phyloP scores from a whole-genome alignment of 2,797 vertebrate species.

The Neomorphus geoffroyi region DNA sequence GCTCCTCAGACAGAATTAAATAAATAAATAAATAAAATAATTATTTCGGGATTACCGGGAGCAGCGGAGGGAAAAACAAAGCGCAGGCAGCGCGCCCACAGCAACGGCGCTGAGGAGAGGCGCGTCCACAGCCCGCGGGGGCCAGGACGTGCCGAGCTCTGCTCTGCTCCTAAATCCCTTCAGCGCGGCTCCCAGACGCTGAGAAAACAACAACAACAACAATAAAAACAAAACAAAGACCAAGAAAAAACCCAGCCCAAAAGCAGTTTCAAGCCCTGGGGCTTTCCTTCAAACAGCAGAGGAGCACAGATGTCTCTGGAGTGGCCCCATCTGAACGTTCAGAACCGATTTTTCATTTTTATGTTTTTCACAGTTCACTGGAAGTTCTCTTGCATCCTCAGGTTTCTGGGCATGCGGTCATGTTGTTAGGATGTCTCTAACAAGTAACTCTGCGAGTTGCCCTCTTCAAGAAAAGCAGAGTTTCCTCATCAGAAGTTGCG shows the following conservation, averaged over 20 bases:
- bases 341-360: neutral
- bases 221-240: neutral
- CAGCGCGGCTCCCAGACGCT: neutral
- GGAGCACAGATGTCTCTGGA: neutral
- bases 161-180: neutral
- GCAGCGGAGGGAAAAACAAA: neutral
- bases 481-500: accelerated
- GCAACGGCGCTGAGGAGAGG: neutral
- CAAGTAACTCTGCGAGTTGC: neutral
- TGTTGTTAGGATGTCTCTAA: neutral
- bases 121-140: neutral
- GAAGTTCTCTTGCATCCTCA: neutral
- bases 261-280: neutral
- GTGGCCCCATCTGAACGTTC: neutral
- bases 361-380: neutral
- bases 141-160: neutral
- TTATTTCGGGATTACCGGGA: neutral
- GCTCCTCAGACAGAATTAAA: neutral
- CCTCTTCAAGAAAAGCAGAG: neutral
- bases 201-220: accelerated
- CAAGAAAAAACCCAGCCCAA: too few relatives aligned
- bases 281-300: neutral
- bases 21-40: accelerated
- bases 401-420: neutral
- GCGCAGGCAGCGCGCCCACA: neutral